A percentile compares a stretch with the other conserved stretches of the same genome.
These are phyloP conservation scores for Polyommatus icarus DNA, from an alignment of 2,888 invertebrate species.

Conservation along the genomic window DNA sequence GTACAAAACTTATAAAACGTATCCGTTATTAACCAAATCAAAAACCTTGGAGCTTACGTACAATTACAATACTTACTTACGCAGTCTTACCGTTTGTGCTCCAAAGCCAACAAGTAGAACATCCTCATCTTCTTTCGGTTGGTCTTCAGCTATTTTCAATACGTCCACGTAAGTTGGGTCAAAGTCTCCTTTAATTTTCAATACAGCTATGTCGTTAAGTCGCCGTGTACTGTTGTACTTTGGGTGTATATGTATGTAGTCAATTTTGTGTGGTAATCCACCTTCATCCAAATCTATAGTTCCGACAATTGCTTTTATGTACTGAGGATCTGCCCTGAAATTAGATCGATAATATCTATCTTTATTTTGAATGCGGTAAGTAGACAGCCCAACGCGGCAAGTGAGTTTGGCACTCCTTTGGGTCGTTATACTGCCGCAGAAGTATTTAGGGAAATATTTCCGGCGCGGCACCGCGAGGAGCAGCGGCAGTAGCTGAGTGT, in stretches of 20 bases:
- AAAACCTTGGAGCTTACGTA: neutral
- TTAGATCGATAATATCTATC: neutral
- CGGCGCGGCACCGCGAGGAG: no score
- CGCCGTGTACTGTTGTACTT: slow-evolving; percentile 51
- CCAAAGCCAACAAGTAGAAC: slow-evolving; percentile 66
- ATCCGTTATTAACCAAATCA: no score
- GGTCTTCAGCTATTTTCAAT: slow-evolving; percentile 47
- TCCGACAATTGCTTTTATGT: slow-evolving; percentile 61
- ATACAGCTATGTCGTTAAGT: slow-evolving; percentile 63
- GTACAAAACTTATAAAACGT: no score
- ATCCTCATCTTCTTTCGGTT: slow-evolving; percentile 56
- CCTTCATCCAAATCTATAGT: slow-evolving; percentile 60
- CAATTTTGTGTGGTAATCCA: slow-evolving; percentile 52
- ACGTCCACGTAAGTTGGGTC: slow-evolving; percentile 50
- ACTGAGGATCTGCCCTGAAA: slow-evolving; percentile 55
- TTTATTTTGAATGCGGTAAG: no score
- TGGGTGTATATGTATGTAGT: slow-evolving; percentile 52
- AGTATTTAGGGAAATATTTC: no score
- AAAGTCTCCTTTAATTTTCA: slow-evolving; percentile 55
- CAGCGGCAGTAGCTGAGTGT: no score
- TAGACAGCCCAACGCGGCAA: no score
- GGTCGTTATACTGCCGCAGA: no score
- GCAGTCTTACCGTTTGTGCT: slow-evolving; percentile 53
- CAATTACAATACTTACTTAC: neutral
- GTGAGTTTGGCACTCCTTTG: no score